Conservation (phyloP, 2,113 vertebrate genomes). For the Setophaga kirtlandii region DNA sequence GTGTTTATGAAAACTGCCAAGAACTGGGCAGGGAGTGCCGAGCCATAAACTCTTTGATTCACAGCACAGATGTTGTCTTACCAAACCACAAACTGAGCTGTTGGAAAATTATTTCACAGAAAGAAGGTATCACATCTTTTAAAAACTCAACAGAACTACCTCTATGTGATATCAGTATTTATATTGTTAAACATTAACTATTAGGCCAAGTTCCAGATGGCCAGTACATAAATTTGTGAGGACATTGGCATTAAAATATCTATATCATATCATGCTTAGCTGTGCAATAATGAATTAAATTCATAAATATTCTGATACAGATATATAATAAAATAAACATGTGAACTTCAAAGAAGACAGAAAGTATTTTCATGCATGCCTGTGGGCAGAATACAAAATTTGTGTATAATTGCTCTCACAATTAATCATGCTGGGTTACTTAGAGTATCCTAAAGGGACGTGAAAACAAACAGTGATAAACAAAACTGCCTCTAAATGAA, state of each 20-base stretch:
- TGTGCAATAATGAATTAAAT: background rate
- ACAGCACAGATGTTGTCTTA: background rate
- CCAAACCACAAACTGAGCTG: background rate
- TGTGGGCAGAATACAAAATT: background rate
- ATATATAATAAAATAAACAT: background rate
- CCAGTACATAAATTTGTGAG: background rate
- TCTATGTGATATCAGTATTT: background rate
- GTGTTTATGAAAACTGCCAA: background rate
- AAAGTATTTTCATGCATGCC: background rate
- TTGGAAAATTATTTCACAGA: background rate
- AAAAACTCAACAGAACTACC: background rate
- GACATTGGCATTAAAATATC: background rate
- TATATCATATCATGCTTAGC: background rate
- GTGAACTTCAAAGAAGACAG: background rate
- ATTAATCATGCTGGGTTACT: background rate
- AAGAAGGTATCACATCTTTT: background rate
- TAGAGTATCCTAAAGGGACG: background rate
- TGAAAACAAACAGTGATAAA: slow-evolving; percentile 18
- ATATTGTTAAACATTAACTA: background rate
- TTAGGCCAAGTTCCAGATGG: background rate
- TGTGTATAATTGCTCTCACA: slow-evolving; percentile 4
- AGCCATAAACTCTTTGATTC: background rate
- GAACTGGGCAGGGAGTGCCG: background rate
- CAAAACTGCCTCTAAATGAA: background rate
- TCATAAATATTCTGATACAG: background rate